Evolutionary conservation across 2,797 vertebrate genomes (phyloP).

Genomic region (Chanos chanos): DNA sequence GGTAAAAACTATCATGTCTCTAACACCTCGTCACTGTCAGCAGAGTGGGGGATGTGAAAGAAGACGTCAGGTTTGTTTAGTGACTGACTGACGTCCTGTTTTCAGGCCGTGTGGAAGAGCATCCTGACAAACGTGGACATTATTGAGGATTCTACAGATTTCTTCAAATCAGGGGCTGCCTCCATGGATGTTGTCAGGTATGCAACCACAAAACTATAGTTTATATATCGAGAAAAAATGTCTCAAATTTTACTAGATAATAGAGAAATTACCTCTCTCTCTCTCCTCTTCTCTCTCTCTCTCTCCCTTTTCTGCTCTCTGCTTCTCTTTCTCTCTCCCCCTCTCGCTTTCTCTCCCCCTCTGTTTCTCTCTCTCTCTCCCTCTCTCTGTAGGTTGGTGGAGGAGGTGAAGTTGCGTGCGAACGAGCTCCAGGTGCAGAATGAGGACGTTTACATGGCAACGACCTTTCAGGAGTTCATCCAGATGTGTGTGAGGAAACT

Average conservation of each 20-base stretch:
- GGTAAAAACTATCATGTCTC: constrained; percentile 62
- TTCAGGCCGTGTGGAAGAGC: constrained; percentile 77
- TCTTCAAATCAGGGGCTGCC: constrained; percentile 86
- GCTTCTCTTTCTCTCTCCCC: background rate
- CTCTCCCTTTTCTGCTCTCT: background rate
- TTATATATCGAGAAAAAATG: too few relatives aligned
- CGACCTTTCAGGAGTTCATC: constrained; percentile 82
- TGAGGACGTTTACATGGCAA: constrained; percentile 88
- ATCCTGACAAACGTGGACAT: constrained; percentile 73
- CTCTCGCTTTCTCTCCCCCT: background rate
- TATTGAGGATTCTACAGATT: constrained; percentile 81
- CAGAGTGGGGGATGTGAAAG: too few relatives aligned
- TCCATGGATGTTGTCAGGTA: constrained; percentile 90
- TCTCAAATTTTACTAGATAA: too few relatives aligned
- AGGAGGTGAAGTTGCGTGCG: constrained; percentile 80
- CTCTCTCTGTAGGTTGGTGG: constrained; percentile 71
- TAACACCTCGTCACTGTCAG: too few relatives aligned
- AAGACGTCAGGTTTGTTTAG: too few relatives aligned
- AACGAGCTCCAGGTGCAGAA: constrained; percentile 77
- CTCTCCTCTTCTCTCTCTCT: background rate
- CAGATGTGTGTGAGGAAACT: constrained; percentile 82
- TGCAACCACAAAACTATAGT: background rate
- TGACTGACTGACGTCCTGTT: background rate
- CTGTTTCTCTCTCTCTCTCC: background rate
- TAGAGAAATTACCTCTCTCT: background rate